Conservation (phyloP, 92 coral and sea anemone species). For the Zoanthus sansibaricus region DNA sequence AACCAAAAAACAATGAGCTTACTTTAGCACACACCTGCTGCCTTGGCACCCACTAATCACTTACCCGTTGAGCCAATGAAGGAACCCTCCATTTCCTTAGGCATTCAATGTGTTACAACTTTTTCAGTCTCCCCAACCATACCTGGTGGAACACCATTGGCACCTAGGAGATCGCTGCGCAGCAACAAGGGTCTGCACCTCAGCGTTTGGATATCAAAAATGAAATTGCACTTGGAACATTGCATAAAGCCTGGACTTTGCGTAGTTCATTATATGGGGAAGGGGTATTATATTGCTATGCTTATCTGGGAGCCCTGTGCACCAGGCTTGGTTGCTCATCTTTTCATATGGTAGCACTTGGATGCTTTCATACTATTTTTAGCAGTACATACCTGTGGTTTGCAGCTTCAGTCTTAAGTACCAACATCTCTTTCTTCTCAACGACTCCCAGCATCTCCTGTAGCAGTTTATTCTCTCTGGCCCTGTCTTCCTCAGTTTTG, state of each 20-base stretch:
- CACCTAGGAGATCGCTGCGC: not conserved
- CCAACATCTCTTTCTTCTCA: slow-evolving; percentile 88
- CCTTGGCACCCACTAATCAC: not conserved
- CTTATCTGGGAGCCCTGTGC: no score
- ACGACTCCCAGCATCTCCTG: slow-evolving; percentile 93
- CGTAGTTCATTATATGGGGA: no score
- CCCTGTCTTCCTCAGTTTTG: slow-evolving; percentile 87
- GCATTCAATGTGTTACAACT: no score
- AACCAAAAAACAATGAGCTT: no score
- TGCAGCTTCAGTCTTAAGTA: slow-evolving; percentile 85
- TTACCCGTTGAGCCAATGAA: not conserved
- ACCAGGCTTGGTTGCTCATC: no score
- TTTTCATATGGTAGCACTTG: no score
- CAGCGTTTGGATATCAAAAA: no score
- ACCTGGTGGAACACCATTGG: no score
- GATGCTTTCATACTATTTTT: no score
- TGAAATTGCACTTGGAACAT: not conserved
- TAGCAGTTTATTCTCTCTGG: slow-evolving; percentile 76
- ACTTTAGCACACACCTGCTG: no score
- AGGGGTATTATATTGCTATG: no score
- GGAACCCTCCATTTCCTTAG: not conserved
- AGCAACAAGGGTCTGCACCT: not conserved
- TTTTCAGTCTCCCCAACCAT: not conserved
- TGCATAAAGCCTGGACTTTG: not conserved
- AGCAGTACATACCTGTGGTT: slow-evolving; percentile 65